These are phyloP conservation scores for Callaeas wilsoni DNA, from an alignment of 2,113 vertebrate species.

Conservation along the genomic window DNA sequence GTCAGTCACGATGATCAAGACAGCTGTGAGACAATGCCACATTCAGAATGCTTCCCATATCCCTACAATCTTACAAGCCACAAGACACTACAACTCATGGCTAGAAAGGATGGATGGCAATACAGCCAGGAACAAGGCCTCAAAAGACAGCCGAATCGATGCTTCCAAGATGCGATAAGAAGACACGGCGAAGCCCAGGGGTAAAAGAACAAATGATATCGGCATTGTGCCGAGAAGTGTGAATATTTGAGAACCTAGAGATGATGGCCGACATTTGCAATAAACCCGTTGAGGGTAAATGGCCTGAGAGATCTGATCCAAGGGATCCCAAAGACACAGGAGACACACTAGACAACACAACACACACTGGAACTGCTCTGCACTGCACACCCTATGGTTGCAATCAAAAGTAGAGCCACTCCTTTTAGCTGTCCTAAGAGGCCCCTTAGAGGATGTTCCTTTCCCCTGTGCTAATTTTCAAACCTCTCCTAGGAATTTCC, in stretches of 20 bases:
- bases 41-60: neutral
- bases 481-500: neutral
- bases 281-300: no score
- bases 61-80: neutral
- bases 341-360: neutral
- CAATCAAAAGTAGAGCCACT: neutral
- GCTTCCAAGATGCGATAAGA: rapidly evolving
- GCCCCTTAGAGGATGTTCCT: neutral
- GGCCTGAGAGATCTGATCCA: neutral
- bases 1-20: neutral
- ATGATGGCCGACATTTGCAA: rapidly evolving
- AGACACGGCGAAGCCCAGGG: no score
- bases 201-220: rapidly evolving
- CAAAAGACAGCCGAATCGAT: rapidly evolving
- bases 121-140: no score
- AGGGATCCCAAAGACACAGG: no score
- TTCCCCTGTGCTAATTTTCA: no score
- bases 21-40: no score
- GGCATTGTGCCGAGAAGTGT: rapidly evolving
- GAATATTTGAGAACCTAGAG: neutral
- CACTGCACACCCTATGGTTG: neutral
- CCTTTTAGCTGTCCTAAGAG: neutral
- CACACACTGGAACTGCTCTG: neutral
- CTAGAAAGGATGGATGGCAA: neutral
- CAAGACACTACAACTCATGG: rapidly evolving